Evolutionary conservation across 1,140 invertebrate genomes (phyloP).

Genomic region (Ylistrum balloti): DNA sequence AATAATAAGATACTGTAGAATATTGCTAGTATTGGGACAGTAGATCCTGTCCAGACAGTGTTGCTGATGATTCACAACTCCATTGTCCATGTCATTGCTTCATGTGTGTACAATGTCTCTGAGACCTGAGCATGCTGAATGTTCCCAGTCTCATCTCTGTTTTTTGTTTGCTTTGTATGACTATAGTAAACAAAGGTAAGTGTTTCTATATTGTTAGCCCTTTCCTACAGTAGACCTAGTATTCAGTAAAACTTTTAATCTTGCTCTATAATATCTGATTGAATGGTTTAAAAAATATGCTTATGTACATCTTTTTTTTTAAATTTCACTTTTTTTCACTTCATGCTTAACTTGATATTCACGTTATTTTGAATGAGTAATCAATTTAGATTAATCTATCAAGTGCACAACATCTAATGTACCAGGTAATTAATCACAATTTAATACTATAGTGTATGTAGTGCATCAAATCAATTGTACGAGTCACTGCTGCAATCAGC

Average conservation of each 20-base stretch:
- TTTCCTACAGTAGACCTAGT: conserved; percentile 19
- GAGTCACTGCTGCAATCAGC: neutral
- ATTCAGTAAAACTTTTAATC: neutral
- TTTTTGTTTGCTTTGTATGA: conserved; percentile 53
- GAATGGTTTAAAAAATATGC: neutral
- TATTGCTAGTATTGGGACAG: neutral
- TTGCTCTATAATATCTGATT: neutral
- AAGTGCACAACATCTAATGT: neutral
- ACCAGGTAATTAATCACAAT: neutral
- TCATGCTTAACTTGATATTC: neutral
- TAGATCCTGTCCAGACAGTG: neutral
- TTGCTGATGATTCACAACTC: too few species aligned
- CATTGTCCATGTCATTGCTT: neutral
- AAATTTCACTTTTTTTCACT: conserved; percentile 20
- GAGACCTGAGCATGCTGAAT: neutral
- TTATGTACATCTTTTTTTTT: neutral
- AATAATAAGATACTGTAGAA: too few species aligned
- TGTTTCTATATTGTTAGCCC: conserved; percentile 43
- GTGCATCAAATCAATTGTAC: neutral
- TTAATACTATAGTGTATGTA: neutral
- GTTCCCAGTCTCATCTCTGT: conserved; percentile 56
- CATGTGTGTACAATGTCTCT: neutral
- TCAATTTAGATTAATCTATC: neutral
- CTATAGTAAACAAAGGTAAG: conserved; percentile 70
- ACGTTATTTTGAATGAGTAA: neutral